Evolutionary conservation across 1,140 invertebrate genomes (phyloP).

Genomic region (Drosophila teissieri): DNA sequence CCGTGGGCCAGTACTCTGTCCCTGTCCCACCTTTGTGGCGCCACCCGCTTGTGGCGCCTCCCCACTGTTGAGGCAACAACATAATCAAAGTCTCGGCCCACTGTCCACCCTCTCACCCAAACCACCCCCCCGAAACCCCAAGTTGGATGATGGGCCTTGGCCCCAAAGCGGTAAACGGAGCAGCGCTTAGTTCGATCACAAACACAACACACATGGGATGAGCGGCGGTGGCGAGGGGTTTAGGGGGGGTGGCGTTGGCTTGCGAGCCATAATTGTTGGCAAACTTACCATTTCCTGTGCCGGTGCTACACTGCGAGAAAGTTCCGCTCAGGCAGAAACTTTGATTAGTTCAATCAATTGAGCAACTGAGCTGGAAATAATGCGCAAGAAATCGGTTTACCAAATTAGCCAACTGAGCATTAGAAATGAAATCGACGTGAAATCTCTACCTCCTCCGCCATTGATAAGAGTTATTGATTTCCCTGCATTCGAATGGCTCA

Average conservation of each 20-base stretch:
- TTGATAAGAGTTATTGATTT: neutral
- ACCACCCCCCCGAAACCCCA: neutral
- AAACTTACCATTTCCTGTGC: constrained; percentile 68
- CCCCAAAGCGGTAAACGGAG: constrained; percentile 45
- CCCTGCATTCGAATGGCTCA: no score
- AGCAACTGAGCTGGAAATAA: constrained; percentile 40
- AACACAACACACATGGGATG: constrained; percentile 43
- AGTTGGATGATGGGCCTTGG: constrained; percentile 8
- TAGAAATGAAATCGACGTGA: constrained; percentile 20
- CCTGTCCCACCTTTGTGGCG: neutral
- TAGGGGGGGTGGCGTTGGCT: neutral
- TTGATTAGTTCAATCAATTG: constrained; percentile 52
- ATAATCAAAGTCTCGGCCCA: constrained; percentile 50
- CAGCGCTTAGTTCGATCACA: constrained; percentile 52
- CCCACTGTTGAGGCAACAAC: constrained; percentile 33
- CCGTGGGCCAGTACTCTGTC: constrained; percentile 13
- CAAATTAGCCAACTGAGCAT: constrained; percentile 45
- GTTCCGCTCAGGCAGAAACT: constrained; percentile 33
- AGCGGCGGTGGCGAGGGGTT: no score
- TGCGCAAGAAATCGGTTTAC: constrained; percentile 9
- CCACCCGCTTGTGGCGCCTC: neutral
- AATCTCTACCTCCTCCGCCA: neutral
- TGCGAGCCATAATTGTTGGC: constrained; percentile 61
- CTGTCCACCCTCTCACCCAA: neutral
- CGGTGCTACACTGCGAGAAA: constrained; percentile 55